These are phyloP conservation scores for Philonicus albiceps DNA, from an alignment of 2,888 invertebrate genomes.

Conservation along the genomic window DNA sequence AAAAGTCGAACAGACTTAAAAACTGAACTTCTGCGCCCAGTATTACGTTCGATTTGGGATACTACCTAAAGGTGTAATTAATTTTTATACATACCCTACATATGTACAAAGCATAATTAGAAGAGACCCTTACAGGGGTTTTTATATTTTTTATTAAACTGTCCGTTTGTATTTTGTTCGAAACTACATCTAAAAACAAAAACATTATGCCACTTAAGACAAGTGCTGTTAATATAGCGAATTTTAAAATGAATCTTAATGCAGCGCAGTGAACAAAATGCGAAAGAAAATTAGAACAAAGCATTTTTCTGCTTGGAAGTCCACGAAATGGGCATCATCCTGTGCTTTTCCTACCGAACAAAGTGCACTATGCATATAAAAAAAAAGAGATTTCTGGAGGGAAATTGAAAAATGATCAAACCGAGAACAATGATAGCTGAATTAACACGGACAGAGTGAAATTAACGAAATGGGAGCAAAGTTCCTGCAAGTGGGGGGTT, in stretches of 20 bases:
- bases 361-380: not conserved
- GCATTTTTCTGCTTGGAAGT: not conserved
- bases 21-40: no score
- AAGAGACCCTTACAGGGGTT: not conserved
- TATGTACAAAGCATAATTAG: not conserved
- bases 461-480: conserved; percentile 42
- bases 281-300: not conserved
- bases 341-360: not conserved
- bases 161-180: no score
- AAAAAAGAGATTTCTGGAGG: not conserved
- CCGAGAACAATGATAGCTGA: conserved; percentile 27
- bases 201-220: not conserved
- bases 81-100: no score
- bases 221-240: not conserved
- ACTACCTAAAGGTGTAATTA: no score
- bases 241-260: not conserved
- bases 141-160: not conserved
- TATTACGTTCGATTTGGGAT: no score
- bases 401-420: conserved; percentile 36
- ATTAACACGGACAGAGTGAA: conserved; percentile 43
- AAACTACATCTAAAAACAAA: not conserved
- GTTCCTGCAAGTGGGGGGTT: conserved; percentile 20
- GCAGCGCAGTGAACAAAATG: not conserved
- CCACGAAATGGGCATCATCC: not conserved
- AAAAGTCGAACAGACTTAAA: no score